Evolutionary conservation across 2,113 vertebrate genomes (phyloP).

Genomic region (Morone saxatilis): DNA sequence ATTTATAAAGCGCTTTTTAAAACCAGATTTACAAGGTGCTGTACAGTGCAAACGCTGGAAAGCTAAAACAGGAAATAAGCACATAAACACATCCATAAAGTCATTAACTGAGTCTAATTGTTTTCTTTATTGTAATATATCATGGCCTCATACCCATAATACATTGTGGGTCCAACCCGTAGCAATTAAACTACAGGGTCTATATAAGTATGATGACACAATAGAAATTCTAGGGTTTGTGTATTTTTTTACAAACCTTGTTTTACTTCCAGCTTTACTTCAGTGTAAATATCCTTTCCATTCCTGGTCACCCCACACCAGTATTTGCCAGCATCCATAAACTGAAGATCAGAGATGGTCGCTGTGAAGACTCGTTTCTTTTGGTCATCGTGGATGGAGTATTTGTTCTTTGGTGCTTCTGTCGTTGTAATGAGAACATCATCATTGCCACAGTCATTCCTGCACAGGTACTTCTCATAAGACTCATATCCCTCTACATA

Average conservation of each 20-base stretch:
- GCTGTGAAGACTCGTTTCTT: not conserved
- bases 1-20: no score
- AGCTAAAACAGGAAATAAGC: no score
- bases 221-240: not conserved
- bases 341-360: slow-evolving; percentile 36
- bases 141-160: not conserved
- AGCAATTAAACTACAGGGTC: not conserved
- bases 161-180: not conserved
- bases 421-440: slow-evolving; percentile 37
- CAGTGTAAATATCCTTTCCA: slow-evolving; percentile 43
- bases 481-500: slow-evolving; percentile 2
- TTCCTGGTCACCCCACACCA: slow-evolving; percentile 37
- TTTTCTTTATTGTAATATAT: not conserved
- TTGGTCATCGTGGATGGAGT: slow-evolving; percentile 13
- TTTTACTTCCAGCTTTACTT: slow-evolving; percentile 30
- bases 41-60: no score
- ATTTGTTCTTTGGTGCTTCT: not conserved
- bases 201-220: not conserved
- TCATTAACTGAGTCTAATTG: not conserved
- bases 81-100: no score
- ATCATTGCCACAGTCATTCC: not conserved
- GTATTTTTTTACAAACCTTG: slow-evolving; percentile 4
- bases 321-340: slow-evolving; percentile 55
- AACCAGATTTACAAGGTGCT: no score
- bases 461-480: slow-evolving; percentile 66